Conservation (phyloP, 2,113 vertebrate genomes). For the Peucedramus taeniatus region DNA sequence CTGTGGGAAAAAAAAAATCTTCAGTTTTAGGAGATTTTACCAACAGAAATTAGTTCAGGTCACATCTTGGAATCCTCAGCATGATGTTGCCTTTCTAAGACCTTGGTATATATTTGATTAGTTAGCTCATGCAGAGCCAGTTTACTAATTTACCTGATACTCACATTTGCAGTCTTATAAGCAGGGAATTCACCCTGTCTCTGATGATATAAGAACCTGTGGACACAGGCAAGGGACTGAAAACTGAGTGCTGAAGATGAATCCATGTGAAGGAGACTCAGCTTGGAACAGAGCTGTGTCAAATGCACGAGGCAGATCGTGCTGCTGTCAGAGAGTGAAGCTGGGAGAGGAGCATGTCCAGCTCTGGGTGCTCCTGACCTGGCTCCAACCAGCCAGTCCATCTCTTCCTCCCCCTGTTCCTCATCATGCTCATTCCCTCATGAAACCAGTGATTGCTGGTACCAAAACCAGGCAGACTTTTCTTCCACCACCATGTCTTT, state of each 20-base stretch:
- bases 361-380: background rate
- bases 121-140: background rate
- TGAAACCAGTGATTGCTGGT: fast-evolving
- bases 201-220: background rate
- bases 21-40: background rate
- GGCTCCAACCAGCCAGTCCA: background rate
- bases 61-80: background rate
- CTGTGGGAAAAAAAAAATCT: background rate
- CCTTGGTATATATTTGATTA: background rate
- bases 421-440: background rate
- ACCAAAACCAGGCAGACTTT: background rate
- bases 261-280: background rate
- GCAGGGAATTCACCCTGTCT: background rate
- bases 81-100: background rate
- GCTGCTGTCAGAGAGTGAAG: background rate
- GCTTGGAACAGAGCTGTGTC: background rate
- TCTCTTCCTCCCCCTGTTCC: background rate
- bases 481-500: background rate
- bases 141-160: background rate
- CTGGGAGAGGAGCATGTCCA: background rate
- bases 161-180: background rate
- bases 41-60: background rate
- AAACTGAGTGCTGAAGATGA: background rate
- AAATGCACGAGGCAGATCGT: background rate
- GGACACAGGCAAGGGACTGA: background rate